These are phyloP conservation scores for Spatula clypeata DNA, from an alignment of 2,797 vertebrate species.

Conservation along the genomic window DNA sequence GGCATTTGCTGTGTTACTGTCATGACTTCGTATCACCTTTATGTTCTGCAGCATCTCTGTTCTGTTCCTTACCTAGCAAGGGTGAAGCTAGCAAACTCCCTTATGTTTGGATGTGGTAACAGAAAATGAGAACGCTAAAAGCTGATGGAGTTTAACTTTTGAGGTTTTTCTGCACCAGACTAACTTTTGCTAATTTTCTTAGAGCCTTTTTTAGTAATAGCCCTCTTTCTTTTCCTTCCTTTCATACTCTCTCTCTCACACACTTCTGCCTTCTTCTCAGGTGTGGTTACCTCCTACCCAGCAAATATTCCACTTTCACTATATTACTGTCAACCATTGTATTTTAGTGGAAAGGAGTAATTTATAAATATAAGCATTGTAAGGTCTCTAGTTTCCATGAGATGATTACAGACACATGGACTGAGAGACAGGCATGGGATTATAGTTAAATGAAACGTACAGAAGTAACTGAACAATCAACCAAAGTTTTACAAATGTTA, in stretches of 20 bases:
- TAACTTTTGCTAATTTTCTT: slow-evolving; percentile 63
- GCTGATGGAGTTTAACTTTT: not conserved
- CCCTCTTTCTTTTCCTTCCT: not conserved
- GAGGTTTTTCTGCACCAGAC: slow-evolving; percentile 49
- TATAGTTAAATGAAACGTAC: slow-evolving; percentile 59
- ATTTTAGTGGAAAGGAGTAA: slow-evolving; percentile 42
- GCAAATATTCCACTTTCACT: slow-evolving; percentile 42
- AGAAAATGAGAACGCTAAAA: not conserved
- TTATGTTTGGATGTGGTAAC: not conserved
- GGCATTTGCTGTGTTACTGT: not conserved
- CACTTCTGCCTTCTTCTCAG: slow-evolving; percentile 54
- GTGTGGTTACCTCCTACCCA: slow-evolving; percentile 55
- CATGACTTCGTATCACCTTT: not conserved
- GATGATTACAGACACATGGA: slow-evolving; percentile 19
- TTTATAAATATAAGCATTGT: slow-evolving; percentile 69
- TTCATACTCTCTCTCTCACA: slow-evolving; percentile 31
- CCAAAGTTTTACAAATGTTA: slow-evolving; percentile 57
- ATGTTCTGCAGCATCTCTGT: fast-evolving
- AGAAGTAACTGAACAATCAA: slow-evolving; percentile 71
- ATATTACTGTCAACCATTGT: slow-evolving; percentile 19
- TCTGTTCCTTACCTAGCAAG: not conserved
- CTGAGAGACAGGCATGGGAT: slow-evolving; percentile 42
- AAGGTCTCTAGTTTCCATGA: slow-evolving; percentile 35
- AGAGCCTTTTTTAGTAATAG: slow-evolving; percentile 44
- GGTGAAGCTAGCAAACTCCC: not conserved